Conservation (phyloP, 2,797 vertebrate species). For the Hyperoplus lanceolatus region DNA sequence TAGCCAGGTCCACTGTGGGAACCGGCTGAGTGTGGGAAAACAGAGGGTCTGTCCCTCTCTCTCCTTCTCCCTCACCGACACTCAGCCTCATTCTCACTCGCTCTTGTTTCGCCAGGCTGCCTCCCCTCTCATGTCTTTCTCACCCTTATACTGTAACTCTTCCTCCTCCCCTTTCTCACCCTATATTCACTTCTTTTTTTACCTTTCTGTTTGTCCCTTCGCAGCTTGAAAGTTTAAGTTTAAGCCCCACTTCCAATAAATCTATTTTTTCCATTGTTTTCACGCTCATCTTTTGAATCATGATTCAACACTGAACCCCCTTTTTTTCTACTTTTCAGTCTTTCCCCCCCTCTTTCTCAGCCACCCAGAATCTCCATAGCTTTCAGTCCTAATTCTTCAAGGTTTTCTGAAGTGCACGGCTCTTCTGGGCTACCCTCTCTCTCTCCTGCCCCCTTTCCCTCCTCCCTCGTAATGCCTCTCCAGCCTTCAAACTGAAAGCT, state of each 20-base stretch:
- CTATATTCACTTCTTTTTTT: constrained; percentile 50
- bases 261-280: constrained; percentile 35
- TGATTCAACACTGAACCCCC: constrained; percentile 37
- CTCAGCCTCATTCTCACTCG: constrained; percentile 82
- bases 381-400: constrained; percentile 77
- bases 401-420: constrained; percentile 75
- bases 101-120: constrained; percentile 62
- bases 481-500: constrained; percentile 73
- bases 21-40: constrained; percentile 87
- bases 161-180: constrained; percentile 65
- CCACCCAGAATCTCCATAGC: constrained; percentile 73
- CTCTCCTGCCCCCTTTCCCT: constrained; percentile 30
- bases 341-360: constrained; percentile 36
- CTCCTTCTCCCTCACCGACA: constrained; percentile 66
- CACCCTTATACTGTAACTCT: constrained; percentile 69
- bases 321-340: constrained; percentile 46
- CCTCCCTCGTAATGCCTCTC: constrained; percentile 72
- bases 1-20: constrained; percentile 87
- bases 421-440: constrained; percentile 51
- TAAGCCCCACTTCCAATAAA: constrained; percentile 27
- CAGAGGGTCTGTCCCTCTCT: constrained; percentile 70
- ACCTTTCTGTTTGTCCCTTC: constrained; percentile 21
- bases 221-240: constrained; percentile 9
- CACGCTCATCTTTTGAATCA: constrained; percentile 47
- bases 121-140: constrained; percentile 65